Evolutionary conservation across 2,113 vertebrate genomes (phyloP), one percentile per base, ranked within the genome.

Genomic region (Verasper variegatus): DNA sequence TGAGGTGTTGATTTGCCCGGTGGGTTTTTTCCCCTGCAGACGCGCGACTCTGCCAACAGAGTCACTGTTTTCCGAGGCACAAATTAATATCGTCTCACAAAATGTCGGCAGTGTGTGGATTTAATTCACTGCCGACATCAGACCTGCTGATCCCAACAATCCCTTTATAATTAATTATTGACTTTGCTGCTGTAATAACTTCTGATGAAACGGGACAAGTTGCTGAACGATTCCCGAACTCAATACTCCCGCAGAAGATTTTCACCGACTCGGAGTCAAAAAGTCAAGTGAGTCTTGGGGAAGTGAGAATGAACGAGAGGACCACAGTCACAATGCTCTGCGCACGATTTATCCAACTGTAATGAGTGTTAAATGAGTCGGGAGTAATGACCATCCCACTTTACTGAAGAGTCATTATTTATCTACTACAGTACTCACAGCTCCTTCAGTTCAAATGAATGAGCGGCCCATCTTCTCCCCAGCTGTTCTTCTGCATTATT

Each of bases 401-500:
- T 75, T 20, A 49, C 35, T n/a, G 26, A 63, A 47, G 60, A 74
- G 58, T 69, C 62, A 55, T 75, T 57, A 42, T 45, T 68, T 71
- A 66, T 72, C 58, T 72, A 10, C 37, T 3, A 10, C 52, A 37
- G 62, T 51, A 54, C 47, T 68, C 57, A 5, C 59, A 52, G 42
- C 42, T 68, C 47, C 60, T 64, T 69, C 17, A 71, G 10, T 76
- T 80, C 5, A 63, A 74, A 74, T 81, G 10, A 62, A 75, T 81
- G 37, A 69, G 21, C 11, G 61, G 67, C 8, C 24, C 23, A 64
- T 66, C 61, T 60, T 86, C 56, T 61, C 47, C 21, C 27, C 76
- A 83, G 79, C 70, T 90, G 78, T 47, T 75, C 63, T 4, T 69
- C 3, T 72, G 18, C 74, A 77, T 86, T 83, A 81, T 70, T 81